Percentiles rank a stretch among this genome's conserved stretches.
Evolutionary conservation across 2,113 vertebrate species (phyloP).

Genomic region (Campylomormyrus tamandua): DNA sequence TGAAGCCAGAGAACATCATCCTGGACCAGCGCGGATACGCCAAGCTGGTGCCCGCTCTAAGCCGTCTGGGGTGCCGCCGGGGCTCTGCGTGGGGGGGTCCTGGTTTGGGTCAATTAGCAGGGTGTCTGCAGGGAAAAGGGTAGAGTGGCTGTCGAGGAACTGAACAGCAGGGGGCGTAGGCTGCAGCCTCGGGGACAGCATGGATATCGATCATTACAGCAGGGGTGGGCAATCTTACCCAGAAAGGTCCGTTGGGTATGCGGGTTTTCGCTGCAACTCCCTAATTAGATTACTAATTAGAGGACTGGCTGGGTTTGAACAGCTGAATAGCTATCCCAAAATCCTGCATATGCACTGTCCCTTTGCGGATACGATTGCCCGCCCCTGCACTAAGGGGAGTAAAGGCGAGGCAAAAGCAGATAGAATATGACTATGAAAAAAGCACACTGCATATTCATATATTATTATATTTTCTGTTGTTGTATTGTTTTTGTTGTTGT

Average conservation of each 20-base stretch:
- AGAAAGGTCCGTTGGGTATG: background rate
- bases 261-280: background rate
- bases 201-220: background rate
- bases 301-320: background rate
- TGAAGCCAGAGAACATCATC: slow-evolving; percentile 64
- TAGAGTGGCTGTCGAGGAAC: background rate
- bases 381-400: background rate
- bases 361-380: background rate
- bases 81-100: background rate
- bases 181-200: background rate
- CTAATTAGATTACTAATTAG: background rate
- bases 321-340: background rate
- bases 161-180: background rate
- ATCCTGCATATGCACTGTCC: background rate
- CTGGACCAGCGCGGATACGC: slow-evolving; percentile 61
- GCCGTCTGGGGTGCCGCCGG: background rate
- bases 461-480: background rate
- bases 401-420: background rate
- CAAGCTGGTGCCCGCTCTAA: slow-evolving; percentile 54
- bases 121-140: background rate
- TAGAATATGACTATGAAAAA: background rate
- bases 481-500: background rate
- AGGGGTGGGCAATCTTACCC: background rate
- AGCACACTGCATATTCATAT: background rate
- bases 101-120: background rate